phyloP scores from a whole-genome alignment of 2,113 vertebrate genomes.

The Varanus komodoensis region DNA sequence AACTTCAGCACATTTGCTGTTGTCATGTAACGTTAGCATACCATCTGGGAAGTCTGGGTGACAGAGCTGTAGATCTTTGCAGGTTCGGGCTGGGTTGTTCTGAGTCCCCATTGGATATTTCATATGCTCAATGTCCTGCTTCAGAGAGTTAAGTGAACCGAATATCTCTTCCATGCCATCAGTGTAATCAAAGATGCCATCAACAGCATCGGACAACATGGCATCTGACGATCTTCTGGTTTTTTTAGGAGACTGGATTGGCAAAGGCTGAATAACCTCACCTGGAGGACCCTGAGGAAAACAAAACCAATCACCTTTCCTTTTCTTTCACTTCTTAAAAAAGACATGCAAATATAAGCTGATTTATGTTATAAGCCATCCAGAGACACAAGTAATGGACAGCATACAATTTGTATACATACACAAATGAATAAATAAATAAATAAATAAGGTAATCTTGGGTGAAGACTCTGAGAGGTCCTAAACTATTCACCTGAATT shows the following conservation, averaged over 20 bases:
- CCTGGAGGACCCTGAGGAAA: constrained; percentile 91
- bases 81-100: constrained; percentile 93
- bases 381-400: no score
- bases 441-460: background rate
- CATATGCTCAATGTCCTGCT: constrained; percentile 97
- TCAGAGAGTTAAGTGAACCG: constrained; percentile 91
- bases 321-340: constrained; percentile 12
- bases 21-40: constrained; percentile 67
- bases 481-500: background rate
- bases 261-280: constrained; percentile 94
- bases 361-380: no score
- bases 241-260: constrained; percentile 92
- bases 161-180: constrained; percentile 99
- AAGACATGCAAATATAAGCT: background rate
- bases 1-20: background rate
- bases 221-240: constrained; percentile 87
- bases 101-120: constrained; percentile 97
- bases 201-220: constrained; percentile 85
- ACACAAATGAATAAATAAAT: no score
- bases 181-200: constrained; percentile 87
- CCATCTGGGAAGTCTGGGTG: constrained; percentile 96
- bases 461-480: background rate
- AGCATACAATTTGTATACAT: no score
- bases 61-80: constrained; percentile 97
- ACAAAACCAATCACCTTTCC: constrained; percentile 17